A percentile compares a stretch with the other conserved stretches of the same genome.
These are phyloP conservation scores for Drosophila parabipectinata DNA, from an alignment of 1,140 invertebrate species.

Conservation along the genomic window DNA sequence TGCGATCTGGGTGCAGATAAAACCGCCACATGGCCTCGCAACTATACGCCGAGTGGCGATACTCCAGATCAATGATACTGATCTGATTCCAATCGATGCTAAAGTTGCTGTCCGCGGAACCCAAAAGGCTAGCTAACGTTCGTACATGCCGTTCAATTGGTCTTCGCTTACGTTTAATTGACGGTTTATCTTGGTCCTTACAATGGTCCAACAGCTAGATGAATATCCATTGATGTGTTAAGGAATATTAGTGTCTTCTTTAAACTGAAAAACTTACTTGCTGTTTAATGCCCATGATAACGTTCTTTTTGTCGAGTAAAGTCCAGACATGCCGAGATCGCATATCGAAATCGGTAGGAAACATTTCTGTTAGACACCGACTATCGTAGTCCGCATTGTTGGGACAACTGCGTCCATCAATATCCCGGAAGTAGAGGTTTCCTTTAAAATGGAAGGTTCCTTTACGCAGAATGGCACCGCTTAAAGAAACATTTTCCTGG, in stretches of 20 bases:
- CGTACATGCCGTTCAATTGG: constrained; percentile 38
- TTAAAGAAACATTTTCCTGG: constrained; percentile 1
- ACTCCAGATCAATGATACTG: constrained; percentile 83
- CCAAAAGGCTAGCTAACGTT: constrained; percentile 44
- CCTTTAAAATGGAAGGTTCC: constrained; percentile 76
- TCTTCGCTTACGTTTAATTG: constrained; percentile 27
- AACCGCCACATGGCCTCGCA: constrained; percentile 88
- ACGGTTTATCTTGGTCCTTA: background rate
- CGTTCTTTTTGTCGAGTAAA: constrained; percentile 62
- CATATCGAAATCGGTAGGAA: constrained; percentile 77
- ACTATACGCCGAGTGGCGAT: constrained; percentile 85
- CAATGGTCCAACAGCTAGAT: constrained; percentile 54
- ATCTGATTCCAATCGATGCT: constrained; percentile 83
- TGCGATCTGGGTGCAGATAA: constrained; percentile 88
- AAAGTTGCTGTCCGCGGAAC: constrained; percentile 55
- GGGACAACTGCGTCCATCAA: constrained; percentile 68
- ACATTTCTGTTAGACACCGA: constrained; percentile 68
- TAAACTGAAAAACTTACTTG: constrained; percentile 48
- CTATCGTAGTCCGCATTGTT: constrained; percentile 75
- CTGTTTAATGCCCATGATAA: constrained; percentile 75
- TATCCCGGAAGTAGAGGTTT: constrained; percentile 75
- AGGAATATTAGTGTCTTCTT: background rate
- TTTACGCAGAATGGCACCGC: constrained; percentile 59
- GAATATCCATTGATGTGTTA: background rate
- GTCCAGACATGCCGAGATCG: constrained; percentile 66